Base-by-base conservation (phyloP, 1,140 invertebrate genomes). In the Drosophila varians region DNA sequence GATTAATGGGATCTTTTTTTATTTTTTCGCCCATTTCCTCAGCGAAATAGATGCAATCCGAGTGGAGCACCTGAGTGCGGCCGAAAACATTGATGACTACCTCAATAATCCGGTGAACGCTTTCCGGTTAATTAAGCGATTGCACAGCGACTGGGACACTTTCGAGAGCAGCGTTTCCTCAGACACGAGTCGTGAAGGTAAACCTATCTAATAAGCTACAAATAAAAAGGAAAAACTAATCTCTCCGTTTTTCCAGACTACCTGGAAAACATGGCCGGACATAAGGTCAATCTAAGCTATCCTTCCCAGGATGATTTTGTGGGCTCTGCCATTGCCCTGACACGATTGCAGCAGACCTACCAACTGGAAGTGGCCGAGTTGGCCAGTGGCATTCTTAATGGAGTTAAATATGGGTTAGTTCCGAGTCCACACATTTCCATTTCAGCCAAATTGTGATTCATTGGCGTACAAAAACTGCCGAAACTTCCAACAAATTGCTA, bases 61-160 rank as follows among this genome's bases (percentile, higher is more conserved):
- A 75, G 91, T 91, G 45, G 96, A 98, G 88, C 96, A 98, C 91
- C 92, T 94, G 18, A 93, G 93, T 76, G 96, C 97, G 1, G 94
- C 94, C 74, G 92, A 94, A 46, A 95, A 98, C 90, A 94, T 96
- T 16, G 94, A 96, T 43, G 93, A 94, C 62, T 98, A 98, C 91
- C 92, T 99, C 38, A 95, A 95, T 8, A 99, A 99, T 93, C 98
- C 98, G 3, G 96, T 99, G 73, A 99, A 99, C 93, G 97, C 98
- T 31, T 99, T 98, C 92, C 93, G 98, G 6, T 92, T 99, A 31
- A 97, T 99, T 25, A 99, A 99, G 92, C 94, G 97, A 75, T 93
- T 99, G 62, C 98, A 97, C 6, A 94, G 95, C 8, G 98, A 99
- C 92, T 96, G 97, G 94, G 94, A 95, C 72, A 93, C 94, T 34